A percentile compares a stretch with the other conserved stretches of the same genome.
Conservation (phyloP, 2,113 vertebrate species). For the Pterocles burchelli region DNA sequence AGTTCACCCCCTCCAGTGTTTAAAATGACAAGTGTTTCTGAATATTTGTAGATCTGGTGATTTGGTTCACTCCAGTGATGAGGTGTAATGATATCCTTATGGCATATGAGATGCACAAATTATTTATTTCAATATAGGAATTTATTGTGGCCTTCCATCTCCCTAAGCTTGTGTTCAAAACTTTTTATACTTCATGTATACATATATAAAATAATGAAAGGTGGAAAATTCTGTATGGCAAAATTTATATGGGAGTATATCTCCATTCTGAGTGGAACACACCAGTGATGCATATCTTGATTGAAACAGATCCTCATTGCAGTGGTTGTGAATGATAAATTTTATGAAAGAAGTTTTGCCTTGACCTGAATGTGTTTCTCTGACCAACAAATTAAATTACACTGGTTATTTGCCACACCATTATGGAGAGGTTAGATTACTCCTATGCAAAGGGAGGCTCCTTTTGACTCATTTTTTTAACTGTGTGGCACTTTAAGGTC, state of each 20-base stretch:
- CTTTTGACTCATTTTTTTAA: slow-evolving; percentile 58
- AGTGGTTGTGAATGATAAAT: background rate
- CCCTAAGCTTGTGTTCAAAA: background rate
- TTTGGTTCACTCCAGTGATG: background rate
- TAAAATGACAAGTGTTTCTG: background rate
- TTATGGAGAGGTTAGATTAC: background rate
- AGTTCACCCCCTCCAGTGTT: background rate
- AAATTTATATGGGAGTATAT: background rate
- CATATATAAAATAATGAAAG: background rate
- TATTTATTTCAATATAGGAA: background rate
- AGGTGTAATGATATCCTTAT: background rate
- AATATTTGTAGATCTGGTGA: background rate
- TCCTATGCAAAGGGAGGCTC: slow-evolving; percentile 44
- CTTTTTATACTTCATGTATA: background rate
- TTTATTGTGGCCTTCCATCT: background rate
- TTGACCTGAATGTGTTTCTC: background rate
- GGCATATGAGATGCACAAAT: background rate
- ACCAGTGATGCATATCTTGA: background rate
- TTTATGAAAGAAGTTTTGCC: background rate
- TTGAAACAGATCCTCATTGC: background rate
- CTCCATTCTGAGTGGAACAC: background rate
- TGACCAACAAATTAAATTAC: background rate
- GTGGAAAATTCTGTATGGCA: background rate
- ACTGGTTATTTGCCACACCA: background rate
- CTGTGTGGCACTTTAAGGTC: slow-evolving; percentile 2